phyloP scores from a whole-genome alignment of 1,140 invertebrate genomes.

The Laodelphax striatellus region DNA sequence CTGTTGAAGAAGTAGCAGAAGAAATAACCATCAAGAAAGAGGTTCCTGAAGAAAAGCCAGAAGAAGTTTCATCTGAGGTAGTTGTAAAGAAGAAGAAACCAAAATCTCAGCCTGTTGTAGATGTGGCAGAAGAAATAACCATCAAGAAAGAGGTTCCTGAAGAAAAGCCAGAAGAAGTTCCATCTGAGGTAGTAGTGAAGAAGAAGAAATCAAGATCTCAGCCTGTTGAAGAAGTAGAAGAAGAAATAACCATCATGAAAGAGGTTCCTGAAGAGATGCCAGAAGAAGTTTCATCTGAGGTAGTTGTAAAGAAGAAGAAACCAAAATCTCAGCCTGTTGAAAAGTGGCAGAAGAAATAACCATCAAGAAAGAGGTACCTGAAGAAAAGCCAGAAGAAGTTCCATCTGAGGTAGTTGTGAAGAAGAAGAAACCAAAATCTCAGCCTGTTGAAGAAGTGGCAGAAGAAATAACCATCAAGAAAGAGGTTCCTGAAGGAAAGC shows the following conservation, averaged over 20 bases:
- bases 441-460: constrained; percentile 30
- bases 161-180: constrained; percentile 32
- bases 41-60: constrained; percentile 13
- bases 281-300: constrained; percentile 28
- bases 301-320: constrained; percentile 26
- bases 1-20: constrained; percentile 32
- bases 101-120: constrained; percentile 20
- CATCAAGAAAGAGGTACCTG: constrained; percentile 31
- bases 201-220: constrained; percentile 23
- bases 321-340: constrained; percentile 17
- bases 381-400: constrained; percentile 21
- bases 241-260: constrained; percentile 22
- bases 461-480: constrained; percentile 37
- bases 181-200: constrained; percentile 25
- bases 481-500: constrained; percentile 28
- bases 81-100: constrained; percentile 27
- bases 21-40: constrained; percentile 25
- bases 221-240: constrained; percentile 13
- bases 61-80: constrained; percentile 28
- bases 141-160: constrained; percentile 1
- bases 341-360: constrained; percentile 32
- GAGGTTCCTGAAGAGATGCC: constrained; percentile 11
- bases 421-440: constrained; percentile 24
- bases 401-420: constrained; percentile 23
- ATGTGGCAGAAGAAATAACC: constrained; percentile 17